phyloP scores from a whole-genome alignment of 2,113 vertebrate genomes.

The Fregetta grallaria region DNA sequence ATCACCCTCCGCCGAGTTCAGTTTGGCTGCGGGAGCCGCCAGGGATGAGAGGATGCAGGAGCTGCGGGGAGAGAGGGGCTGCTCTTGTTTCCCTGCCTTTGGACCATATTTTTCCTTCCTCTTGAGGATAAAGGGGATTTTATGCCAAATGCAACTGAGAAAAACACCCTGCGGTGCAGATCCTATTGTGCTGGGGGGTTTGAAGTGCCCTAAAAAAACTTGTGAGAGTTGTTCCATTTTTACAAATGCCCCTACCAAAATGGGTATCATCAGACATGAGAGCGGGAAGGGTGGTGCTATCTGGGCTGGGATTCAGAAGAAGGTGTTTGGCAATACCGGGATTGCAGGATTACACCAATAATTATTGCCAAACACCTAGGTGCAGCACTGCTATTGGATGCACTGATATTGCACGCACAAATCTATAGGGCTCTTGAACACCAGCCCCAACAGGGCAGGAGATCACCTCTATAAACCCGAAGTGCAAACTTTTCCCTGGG shows the following conservation, averaged over 20 bases:
- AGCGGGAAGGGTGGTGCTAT: neutral
- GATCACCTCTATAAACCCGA: neutral
- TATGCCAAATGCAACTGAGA: accelerated
- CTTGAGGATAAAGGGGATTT: neutral
- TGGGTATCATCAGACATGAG: accelerated
- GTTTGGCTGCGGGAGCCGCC: neutral
- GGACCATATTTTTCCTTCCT: neutral
- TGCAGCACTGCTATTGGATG: accelerated
- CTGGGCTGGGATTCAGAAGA: neutral
- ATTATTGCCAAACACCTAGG: neutral
- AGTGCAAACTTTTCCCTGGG: neutral
- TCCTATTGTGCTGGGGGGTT: neutral
- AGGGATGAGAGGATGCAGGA: neutral
- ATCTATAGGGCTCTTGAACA: neutral
- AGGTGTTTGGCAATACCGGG: neutral
- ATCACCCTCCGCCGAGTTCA: neutral
- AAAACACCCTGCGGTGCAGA: neutral
- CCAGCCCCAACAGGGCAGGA: neutral
- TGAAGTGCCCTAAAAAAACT: neutral
- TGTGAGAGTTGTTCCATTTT: neutral
- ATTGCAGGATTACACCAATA: neutral
- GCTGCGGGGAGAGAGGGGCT: neutral
- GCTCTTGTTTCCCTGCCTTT: neutral
- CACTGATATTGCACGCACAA: too few relatives aligned
- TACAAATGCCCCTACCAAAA: neutral